These are phyloP conservation scores for Megalopta genalis DNA, from an alignment of 1,140 invertebrate species.

Conservation along the genomic window DNA sequence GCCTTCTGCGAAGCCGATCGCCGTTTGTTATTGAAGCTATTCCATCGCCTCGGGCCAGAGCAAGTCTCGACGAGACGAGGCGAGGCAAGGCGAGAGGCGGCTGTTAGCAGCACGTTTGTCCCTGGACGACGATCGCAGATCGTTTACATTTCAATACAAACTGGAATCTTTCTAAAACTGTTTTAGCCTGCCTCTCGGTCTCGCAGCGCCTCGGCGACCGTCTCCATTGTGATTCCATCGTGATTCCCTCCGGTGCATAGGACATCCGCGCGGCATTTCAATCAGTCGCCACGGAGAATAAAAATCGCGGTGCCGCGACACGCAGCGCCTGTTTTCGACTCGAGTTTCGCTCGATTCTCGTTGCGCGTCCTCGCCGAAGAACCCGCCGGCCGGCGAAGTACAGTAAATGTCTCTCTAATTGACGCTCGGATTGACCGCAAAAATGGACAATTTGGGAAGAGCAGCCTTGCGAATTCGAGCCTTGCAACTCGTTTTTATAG, in stretches of 20 bases:
- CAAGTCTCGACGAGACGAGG: slow-evolving; percentile 22
- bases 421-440: too few relatives aligned
- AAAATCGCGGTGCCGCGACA: slow-evolving; percentile 14
- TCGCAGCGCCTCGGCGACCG: slow-evolving; percentile 53
- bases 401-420: too few relatives aligned
- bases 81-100: slow-evolving; percentile 58
- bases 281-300: slow-evolving; percentile 33
- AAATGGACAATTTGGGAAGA: too few relatives aligned
- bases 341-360: neutral
- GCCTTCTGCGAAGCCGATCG: slow-evolving; percentile 64
- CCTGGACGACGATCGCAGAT: slow-evolving; percentile 72
- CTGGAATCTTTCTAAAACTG: slow-evolving; percentile 67
- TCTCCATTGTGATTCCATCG: slow-evolving; percentile 41
- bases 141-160: slow-evolving; percentile 71
- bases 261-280: slow-evolving; percentile 43
- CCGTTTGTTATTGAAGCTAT: slow-evolving; percentile 75
- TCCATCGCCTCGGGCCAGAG: slow-evolving; percentile 73
- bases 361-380: too few relatives aligned
- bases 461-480: too few relatives aligned
- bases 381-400: too few relatives aligned
- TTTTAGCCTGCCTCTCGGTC: slow-evolving; percentile 57
- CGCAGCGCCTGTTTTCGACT: neutral
- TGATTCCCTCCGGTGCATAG: slow-evolving; percentile 43
- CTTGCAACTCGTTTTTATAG: too few relatives aligned
- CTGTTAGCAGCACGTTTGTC: slow-evolving; percentile 62